Evolutionary conservation across 1,140 invertebrate genomes (phyloP).

Genomic region (Drosophila novamexicana): DNA sequence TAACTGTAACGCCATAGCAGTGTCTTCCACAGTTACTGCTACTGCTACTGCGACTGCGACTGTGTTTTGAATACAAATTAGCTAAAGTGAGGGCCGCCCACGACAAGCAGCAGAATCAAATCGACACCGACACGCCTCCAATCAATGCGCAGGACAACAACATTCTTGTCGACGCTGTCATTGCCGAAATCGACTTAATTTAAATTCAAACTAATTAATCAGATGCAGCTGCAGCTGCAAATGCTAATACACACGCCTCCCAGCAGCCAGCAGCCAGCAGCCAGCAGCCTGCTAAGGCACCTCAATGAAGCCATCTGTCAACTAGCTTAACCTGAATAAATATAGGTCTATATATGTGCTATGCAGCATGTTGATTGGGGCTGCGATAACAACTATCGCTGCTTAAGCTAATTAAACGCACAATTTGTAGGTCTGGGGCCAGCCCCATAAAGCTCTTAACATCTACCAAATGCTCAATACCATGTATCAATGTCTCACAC

Average conservation of each 20-base stretch:
- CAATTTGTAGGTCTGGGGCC: constrained; percentile 47
- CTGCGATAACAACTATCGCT: constrained; percentile 22
- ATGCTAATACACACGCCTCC: background rate
- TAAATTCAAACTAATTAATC: constrained; percentile 83
- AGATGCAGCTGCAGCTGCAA: constrained; percentile 31
- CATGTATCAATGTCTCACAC: constrained; percentile 55
- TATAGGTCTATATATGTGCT: background rate
- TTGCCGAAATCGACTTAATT: constrained; percentile 69
- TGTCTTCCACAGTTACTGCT: constrained; percentile 5
- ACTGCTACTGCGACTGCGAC: constrained; percentile 21
- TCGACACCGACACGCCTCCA: constrained; percentile 66
- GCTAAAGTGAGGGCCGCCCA: constrained; percentile 63
- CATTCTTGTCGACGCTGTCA: constrained; percentile 48
- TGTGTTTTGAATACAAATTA: constrained; percentile 82
- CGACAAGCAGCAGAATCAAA: constrained; percentile 42
- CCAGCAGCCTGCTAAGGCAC: constrained; percentile 7
- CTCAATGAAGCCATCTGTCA: constrained; percentile 26
- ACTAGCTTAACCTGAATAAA: constrained; percentile 12
- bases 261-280: background rate
- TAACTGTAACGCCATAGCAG: constrained; percentile 50
- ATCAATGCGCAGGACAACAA: constrained; percentile 39
- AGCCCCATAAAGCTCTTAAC: constrained; percentile 12
- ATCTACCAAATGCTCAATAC: constrained; percentile 22
- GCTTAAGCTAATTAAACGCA: constrained; percentile 58
- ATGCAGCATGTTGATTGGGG: constrained; percentile 16